Evolutionary conservation across 2,113 vertebrate species (phyloP), one percentile per base, ranked within the genome.

Genomic region (Tragelaphus buxtoni): DNA sequence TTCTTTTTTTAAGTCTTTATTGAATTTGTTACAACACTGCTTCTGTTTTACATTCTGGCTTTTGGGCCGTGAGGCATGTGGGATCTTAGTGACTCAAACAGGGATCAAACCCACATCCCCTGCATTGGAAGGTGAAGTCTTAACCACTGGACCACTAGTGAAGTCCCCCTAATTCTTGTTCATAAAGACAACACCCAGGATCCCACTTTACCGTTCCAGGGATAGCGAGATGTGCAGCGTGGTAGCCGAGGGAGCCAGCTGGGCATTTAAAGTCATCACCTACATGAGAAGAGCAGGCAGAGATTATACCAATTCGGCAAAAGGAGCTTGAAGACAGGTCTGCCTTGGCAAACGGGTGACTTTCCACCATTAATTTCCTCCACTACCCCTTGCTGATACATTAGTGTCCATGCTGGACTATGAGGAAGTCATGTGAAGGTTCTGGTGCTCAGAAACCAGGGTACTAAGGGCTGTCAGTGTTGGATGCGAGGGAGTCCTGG

Each of bases 121-220:
- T 72, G 20, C 65, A 39, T 7, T 72, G 35, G 10, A 39, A 72
- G 20, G 35, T 12, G 65, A 72, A 24, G 65, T 39, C 65, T 72
- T 72, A 72, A 24, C 9, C 65, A 72, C 35, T 72, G 17, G 35
- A 72, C 20, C 10, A 0, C 35, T 72, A 39, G 35, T 24, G 35
- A 72, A 72, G 35, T 39, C 35, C 9, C 42, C 58, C 88, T 77
- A 18, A 47, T 30, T 56, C 94, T 55, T n/a, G 8, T 28, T 53
- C 65, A 83, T 83, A 69, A 45, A 61, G 53, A 20, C 16, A 35
- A 24, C 18, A 42, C 82, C 45, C 61, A 47, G 49, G 30, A 26
- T 5, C 60, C 93, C 72, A n/a, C 5, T 16, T 92, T 98, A 99
- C 99, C 98, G 97, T 92, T 98, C 94, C 4, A 99, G 93, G 18